These are phyloP conservation scores for Xylophagus ater DNA, from an alignment of 2,888 invertebrate genomes.

Conservation along the genomic window DNA sequence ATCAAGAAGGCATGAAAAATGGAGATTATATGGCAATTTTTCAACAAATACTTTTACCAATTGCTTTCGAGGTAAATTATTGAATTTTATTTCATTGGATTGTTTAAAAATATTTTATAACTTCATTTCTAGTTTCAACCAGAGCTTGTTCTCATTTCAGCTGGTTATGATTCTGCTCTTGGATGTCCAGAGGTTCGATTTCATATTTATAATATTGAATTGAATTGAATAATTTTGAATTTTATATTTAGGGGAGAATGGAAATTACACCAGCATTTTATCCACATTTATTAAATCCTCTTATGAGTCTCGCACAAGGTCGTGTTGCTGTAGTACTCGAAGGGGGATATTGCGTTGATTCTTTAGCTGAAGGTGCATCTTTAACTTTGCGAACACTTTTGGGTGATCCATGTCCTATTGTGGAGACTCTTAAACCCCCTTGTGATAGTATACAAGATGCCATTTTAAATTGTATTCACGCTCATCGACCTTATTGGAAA, in stretches of 20 bases:
- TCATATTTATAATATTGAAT: conserved; percentile 11
- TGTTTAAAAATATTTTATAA: too few species aligned
- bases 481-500: conserved; percentile 63
- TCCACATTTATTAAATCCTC: conserved; percentile 62
- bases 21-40: conserved; percentile 85
- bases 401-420: conserved; percentile 65
- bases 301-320: conserved; percentile 63
- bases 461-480: conserved; percentile 68
- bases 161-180: conserved; percentile 83
- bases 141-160: conserved; percentile 70
- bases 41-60: conserved; percentile 70
- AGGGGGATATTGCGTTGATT: conserved; percentile 86
- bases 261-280: conserved; percentile 79
- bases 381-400: conserved; percentile 68
- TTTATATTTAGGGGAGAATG: conserved; percentile 95
- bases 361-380: conserved; percentile 79
- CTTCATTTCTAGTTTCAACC: conserved; percentile 72
- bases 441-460: conserved; percentile 53
- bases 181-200: conserved; percentile 68
- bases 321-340: conserved; percentile 76
- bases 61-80: conserved; percentile 64
- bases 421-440: conserved; percentile 29
- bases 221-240: conserved; percentile 18
- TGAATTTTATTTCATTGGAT: too few species aligned
- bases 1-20: conserved; percentile 71